Evolutionary conservation across 1,140 invertebrate genomes (phyloP).

Genomic region (Phortica variegata): DNA sequence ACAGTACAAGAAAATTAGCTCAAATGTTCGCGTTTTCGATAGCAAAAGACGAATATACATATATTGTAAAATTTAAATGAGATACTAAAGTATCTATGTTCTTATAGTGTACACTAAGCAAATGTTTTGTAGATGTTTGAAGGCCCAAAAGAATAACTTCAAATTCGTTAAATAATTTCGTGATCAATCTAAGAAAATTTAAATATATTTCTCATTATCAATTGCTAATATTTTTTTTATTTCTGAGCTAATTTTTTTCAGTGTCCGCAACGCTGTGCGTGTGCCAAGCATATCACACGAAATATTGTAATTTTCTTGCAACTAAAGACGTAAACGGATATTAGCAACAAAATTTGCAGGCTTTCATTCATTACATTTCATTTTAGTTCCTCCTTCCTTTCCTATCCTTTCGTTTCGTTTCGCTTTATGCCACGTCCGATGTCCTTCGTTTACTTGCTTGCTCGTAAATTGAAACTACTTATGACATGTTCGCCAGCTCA

Average conservation of each 20-base stretch:
- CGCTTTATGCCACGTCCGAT: background rate
- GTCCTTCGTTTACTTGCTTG: too few species aligned
- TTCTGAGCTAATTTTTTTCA: background rate
- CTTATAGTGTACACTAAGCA: slow-evolving; percentile 1
- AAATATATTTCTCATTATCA: too few species aligned
- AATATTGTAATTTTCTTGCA: slow-evolving; percentile 48
- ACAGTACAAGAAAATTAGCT: slow-evolving; percentile 39
- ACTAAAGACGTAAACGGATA: slow-evolving; percentile 47
- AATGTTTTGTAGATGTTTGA: too few species aligned
- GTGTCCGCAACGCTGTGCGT: slow-evolving; percentile 3
- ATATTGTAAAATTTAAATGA: slow-evolving; percentile 46
- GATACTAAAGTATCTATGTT: slow-evolving; percentile 38
- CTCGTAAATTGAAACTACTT: slow-evolving; percentile 36
- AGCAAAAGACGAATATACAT: slow-evolving; percentile 18
- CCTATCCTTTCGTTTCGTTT: background rate
- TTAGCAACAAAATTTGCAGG: slow-evolving; percentile 36
- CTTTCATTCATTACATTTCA: too few species aligned
- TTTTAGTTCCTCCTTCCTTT: too few species aligned
- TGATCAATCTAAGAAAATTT: too few species aligned
- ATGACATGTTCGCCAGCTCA: slow-evolving; percentile 14
- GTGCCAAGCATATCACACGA: slow-evolving; percentile 32
- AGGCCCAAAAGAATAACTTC: too few species aligned
- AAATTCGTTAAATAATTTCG: too few species aligned
- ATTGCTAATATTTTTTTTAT: background rate
- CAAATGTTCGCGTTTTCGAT: slow-evolving; percentile 38